Percentiles rank a stretch among this genome's conserved stretches.
Evolutionary conservation across 2,888 invertebrate species (phyloP).

Genomic region (Spilarctia lutea): DNA sequence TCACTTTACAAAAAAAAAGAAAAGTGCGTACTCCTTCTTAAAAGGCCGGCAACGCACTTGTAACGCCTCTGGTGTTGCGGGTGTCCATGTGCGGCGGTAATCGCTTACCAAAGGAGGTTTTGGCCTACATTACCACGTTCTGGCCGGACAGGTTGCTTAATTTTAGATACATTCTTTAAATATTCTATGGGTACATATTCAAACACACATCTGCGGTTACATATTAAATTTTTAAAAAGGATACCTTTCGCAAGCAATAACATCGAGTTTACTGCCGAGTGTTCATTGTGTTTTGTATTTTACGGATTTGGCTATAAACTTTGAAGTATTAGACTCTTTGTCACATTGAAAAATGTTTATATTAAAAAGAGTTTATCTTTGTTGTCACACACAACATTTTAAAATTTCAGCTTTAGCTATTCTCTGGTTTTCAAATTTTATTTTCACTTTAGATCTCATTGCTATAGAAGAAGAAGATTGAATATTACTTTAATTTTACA

Average conservation of each 20-base stretch:
- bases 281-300: not conserved
- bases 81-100: too few relatives aligned
- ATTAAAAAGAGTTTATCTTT: too few relatives aligned
- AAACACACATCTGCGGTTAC: not conserved
- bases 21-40: too few relatives aligned
- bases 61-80: too few relatives aligned
- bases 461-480: not conserved
- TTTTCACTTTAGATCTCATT: not conserved
- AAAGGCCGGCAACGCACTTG: too few relatives aligned
- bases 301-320: not conserved
- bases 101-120: too few relatives aligned
- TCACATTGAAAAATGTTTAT: not conserved
- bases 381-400: not conserved
- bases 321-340: not conserved
- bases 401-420: not conserved
- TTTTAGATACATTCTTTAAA: too few relatives aligned
- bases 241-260: not conserved
- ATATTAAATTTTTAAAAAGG: slow-evolving; percentile 10
- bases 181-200: slow-evolving; percentile 15
- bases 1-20: too few relatives aligned
- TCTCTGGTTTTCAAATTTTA: not conserved
- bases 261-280: not conserved
- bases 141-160: too few relatives aligned
- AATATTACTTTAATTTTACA: too few relatives aligned
- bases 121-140: too few relatives aligned